Evolutionary conservation across 2,797 vertebrate genomes (phyloP), one percentile per base, ranked within the genome.

Genomic region (Galaxias olidus): DNA sequence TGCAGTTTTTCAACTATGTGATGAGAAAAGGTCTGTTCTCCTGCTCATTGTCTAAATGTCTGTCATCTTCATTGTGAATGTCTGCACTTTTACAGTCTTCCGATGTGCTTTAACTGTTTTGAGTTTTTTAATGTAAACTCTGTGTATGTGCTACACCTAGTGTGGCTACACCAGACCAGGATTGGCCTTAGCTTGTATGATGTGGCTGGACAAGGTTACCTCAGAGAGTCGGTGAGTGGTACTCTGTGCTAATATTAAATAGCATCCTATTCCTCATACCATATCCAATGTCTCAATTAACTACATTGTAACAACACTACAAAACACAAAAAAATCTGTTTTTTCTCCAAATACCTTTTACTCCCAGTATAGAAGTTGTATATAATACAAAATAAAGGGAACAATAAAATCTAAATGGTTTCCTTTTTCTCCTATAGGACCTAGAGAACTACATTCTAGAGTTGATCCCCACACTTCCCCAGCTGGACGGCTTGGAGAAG

Each of bases 1-100:
- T 98, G 97, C 96, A 99, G 84, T 99, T 99, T 86, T 99, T 98
- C 78, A 99, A 98, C 86, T 99, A 98, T 12, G 97, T 98, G 78
- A 99, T 99, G 97, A 92, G 96, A 77, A 99, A 99, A 96, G 97
- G 97, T 99, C 15, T 40, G 72, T 12, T 64, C 13, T 1, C 15
- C 57, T 48, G 59, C 14, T 55, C 9, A 15, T 55, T 12, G 57
- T 14, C 5, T 1, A 18, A 8, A 0, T 40, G 11, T 20, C 11
- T 51, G 17, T 20, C 15, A 14, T 3, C 53, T 43, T 19, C 15
- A 10, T 2, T 4, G 13, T 45, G 13, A 18, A 30, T 8, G 11
- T 40, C 10, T 20, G 12, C 20, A 12, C 4, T 8, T 4, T 9
- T 12, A 10, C 4, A 19, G 20, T 53, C 17, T 4, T 30, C 17